Evolutionary conservation across 1,140 invertebrate genomes (phyloP), one percentile per base, ranked within the genome.

Genomic region (Rhagoletis zephyria): DNA sequence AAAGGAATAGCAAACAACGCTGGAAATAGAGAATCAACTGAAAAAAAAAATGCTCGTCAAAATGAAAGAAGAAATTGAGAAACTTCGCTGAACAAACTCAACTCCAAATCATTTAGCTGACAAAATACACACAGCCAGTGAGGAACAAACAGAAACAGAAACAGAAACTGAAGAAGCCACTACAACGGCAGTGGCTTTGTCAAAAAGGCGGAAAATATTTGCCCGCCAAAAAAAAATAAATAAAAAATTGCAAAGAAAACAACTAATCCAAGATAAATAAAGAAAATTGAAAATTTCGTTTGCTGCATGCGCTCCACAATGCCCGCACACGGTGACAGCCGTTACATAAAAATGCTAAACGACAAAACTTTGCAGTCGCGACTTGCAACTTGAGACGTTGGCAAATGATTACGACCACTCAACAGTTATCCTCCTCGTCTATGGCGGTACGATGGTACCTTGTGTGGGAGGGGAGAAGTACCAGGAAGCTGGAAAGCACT

Each of bases 321-420:
- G 48, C 48, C 74, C 48, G 48, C 48, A 81, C 74, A 81, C n/a
- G 74, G 45, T 42, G 74, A 81, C 74, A 81, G 3, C 30, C 9
- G 74, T 81, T 81, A 81, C 74, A 81, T 81, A 81, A 81, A 81
- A 81, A 81, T 56, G 74, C 74, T 56, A 81, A 48, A 81, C 74
- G 74, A 81, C 74, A 81, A 81, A 30, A 81, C 19, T 10, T 16
- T 9, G 74, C 74, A 30, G 74, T 51, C 48, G 48, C n/a, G 19
- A 81, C 48, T 51, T 56, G 74, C 48, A 81, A 81, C 48, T 56
- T 81, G 48, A 81, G 74, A n/a, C 19, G 2, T 48, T 6, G 10
- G 16, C 48, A 19, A 30, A 56, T n/a, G 2, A 3, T 59, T n/a
- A 16, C 74, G 6, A 81, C n/a, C 48, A 59, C 40, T 74, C 42